A percentile compares a stretch with the other conserved stretches of the same genome.
Conservation (phyloP, 2,113 vertebrate species). For the Cephalopterus ornatus region DNA sequence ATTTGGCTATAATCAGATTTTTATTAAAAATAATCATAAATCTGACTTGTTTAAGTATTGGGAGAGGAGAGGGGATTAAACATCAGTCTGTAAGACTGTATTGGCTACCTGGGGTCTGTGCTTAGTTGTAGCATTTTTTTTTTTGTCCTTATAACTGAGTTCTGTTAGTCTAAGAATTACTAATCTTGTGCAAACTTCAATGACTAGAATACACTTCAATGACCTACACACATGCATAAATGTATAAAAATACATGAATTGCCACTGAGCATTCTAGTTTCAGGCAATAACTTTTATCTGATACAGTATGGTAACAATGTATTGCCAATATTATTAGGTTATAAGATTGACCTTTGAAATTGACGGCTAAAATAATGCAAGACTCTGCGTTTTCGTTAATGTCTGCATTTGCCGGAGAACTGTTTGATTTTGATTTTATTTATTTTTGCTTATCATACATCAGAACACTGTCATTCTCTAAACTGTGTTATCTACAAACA, state of each 20-base stretch:
- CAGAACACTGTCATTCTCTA: neutral
- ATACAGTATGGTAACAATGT: neutral
- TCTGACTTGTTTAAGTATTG: neutral
- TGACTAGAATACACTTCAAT: no score
- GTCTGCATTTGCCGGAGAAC: neutral
- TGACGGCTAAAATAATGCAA: neutral
- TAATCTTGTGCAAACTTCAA: neutral
- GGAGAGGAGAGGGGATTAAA: neutral
- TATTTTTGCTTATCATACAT: neutral
- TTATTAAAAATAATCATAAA: neutral
- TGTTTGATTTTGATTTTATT: neutral
- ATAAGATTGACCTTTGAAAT: neutral
- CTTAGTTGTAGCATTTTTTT: neutral
- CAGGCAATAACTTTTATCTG: neutral
- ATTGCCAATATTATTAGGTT: neutral
- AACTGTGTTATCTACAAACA: neutral
- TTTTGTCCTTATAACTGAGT: neutral
- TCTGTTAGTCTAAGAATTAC: neutral
- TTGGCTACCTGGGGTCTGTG: neutral
- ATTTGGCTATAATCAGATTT: neutral
- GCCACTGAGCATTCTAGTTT: neutral
- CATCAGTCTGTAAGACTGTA: neutral
- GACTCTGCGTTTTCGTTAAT: neutral
- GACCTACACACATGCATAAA: fast-evolving
- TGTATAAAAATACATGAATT: neutral